These are phyloP conservation scores for Eupithecia pulchellata DNA, from an alignment of 2,888 invertebrate species.

Conservation along the genomic window DNA sequence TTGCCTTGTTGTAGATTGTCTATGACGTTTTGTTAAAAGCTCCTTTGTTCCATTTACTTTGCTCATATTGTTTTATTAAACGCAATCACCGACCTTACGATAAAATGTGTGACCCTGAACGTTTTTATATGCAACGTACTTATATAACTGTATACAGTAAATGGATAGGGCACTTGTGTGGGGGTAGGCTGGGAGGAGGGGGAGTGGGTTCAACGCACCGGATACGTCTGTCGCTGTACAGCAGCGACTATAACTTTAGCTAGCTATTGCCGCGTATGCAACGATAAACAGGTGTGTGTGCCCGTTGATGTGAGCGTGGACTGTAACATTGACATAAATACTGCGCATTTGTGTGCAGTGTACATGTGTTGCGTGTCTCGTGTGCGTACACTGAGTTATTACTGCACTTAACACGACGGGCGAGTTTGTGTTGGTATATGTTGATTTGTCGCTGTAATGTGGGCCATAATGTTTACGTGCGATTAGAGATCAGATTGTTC, in stretches of 20 bases:
- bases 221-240: conserved; percentile 77
- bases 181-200: conserved; percentile 57
- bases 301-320: conserved; percentile 55
- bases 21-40: background rate
- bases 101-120: conserved; percentile 43
- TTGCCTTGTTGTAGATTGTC: background rate
- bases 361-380: conserved; percentile 42
- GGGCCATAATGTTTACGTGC: conserved; percentile 72
- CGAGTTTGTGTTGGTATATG: conserved; percentile 54
- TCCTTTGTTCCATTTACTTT: conserved; percentile 41
- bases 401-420: conserved; percentile 66
- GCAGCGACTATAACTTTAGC: conserved; percentile 54
- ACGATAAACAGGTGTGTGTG: conserved; percentile 71
- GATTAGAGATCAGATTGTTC: conserved; percentile 64
- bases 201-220: conserved; percentile 81
- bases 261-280: conserved; percentile 54
- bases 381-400: conserved; percentile 64
- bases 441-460: conserved; percentile 70
- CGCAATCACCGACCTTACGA: conserved; percentile 28
- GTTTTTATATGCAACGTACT: conserved; percentile 33
- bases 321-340: conserved; percentile 84
- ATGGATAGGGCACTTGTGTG: conserved; percentile 49
- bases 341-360: conserved; percentile 62
- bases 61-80: conserved; percentile 33
- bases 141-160: conserved; percentile 44